A percentile compares a stretch with the other conserved stretches of the same genome.
Conservation (phyloP, 1,140 invertebrate genomes). For the Trypoxylus dichotomus region DNA sequence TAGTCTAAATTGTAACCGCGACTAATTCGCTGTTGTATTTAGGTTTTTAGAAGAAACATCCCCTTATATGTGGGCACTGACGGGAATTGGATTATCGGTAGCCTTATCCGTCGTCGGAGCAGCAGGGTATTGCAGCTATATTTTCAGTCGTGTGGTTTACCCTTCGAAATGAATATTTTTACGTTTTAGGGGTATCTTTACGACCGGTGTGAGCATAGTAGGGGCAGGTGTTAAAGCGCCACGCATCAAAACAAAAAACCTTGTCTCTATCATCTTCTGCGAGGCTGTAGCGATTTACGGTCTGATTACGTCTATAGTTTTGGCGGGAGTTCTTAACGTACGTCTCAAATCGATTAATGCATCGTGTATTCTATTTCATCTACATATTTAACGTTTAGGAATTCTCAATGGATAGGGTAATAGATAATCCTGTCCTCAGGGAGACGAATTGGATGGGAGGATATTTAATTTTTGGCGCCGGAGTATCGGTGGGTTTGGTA, state of each 20-base stretch:
- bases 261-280: constrained; percentile 95
- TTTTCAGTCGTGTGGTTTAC: not conserved
- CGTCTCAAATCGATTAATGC: constrained; percentile 2
- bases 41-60: constrained; percentile 80
- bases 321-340: constrained; percentile 67
- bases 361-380: not conserved
- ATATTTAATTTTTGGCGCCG: constrained; percentile 85
- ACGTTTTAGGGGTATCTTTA: constrained; percentile 80
- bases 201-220: constrained; percentile 93
- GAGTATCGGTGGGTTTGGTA: constrained; percentile 80
- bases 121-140: constrained; percentile 75
- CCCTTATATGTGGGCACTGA: constrained; percentile 89
- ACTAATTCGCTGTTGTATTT: not conserved
- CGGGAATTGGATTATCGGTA: constrained; percentile 92
- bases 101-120: constrained; percentile 96
- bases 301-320: constrained; percentile 87
- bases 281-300: constrained; percentile 95
- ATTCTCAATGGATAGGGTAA: constrained; percentile 35
- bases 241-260: constrained; percentile 98
- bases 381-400: constrained; percentile 35
- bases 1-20: not conserved
- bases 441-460: constrained; percentile 64
- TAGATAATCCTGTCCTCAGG: constrained; percentile 35
- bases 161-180: not conserved
- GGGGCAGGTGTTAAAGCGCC: constrained; percentile 98